These are phyloP conservation scores for Alloplasta piceator DNA, from an alignment of 2,888 invertebrate genomes.

Conservation along the genomic window DNA sequence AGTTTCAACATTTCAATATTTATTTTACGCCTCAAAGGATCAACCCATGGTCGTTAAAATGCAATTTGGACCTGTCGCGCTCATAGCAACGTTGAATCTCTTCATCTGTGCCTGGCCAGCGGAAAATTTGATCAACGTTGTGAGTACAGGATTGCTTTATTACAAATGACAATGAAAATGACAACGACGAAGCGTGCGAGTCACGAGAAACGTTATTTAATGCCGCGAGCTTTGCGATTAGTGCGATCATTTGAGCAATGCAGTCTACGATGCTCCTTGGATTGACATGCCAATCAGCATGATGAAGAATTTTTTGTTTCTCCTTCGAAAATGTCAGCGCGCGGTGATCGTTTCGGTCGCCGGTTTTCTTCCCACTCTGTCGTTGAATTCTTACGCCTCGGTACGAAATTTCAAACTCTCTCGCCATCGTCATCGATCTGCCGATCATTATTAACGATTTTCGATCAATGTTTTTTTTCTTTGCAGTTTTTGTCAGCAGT, in stretches of 20 bases:
- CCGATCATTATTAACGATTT: background rate
- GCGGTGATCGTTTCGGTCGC: conserved; percentile 37
- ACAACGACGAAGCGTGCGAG: too few species aligned
- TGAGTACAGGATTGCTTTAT: conserved; percentile 9
- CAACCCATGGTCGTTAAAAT: conserved; percentile 28
- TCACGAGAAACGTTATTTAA: background rate
- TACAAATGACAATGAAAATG: too few species aligned
- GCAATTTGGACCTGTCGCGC: conserved; percentile 1
- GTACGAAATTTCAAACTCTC: conserved; percentile 12
- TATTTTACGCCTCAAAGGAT: conserved; percentile 5
- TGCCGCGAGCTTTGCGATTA: background rate
- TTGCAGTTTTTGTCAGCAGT: background rate
- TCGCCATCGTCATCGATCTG: too few species aligned
- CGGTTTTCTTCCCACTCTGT: conserved; percentile 52
- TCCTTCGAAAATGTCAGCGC: conserved; percentile 43
- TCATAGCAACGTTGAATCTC: background rate
- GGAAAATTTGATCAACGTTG: conserved; percentile 55
- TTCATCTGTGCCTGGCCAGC: conserved; percentile 41
- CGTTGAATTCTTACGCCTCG: conserved; percentile 47
- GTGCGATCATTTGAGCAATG: conserved; percentile 23
- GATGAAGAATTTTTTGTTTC: conserved; percentile 36
- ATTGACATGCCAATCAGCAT: conserved; percentile 60
- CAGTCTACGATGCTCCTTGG: conserved; percentile 65
- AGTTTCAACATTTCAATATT: too few species aligned
- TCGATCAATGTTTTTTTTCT: background rate